Evolutionary conservation across 2,888 invertebrate species (phyloP).

Genomic region (Periphyllus acericola): DNA sequence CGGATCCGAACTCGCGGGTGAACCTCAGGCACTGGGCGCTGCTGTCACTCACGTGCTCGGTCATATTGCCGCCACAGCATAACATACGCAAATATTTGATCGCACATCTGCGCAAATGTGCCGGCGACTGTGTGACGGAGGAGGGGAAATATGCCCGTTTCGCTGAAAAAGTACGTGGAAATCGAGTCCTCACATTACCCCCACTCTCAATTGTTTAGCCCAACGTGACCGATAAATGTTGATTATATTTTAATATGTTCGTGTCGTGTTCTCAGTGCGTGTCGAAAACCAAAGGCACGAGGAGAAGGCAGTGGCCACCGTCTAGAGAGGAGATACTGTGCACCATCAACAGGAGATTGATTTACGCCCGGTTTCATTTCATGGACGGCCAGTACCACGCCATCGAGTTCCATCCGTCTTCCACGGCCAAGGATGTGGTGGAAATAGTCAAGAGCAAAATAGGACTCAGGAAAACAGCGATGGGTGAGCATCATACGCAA

Average conservation of each 20-base stretch:
- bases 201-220: no score
- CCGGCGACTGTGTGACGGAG: conserved; percentile 87
- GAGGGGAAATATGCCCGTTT: conserved; percentile 94
- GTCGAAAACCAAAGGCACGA: conserved; percentile 77
- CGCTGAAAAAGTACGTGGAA: conserved; percentile 78
- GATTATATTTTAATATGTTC: neutral
- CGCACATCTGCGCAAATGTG: conserved; percentile 88
- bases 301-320: conserved; percentile 88
- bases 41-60: conserved; percentile 81
- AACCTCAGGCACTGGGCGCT: conserved; percentile 93
- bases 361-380: conserved; percentile 90
- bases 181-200: neutral
- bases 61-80: conserved; percentile 87
- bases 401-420: conserved; percentile 93
- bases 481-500: conserved; percentile 69
- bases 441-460: conserved; percentile 89
- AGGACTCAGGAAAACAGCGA: conserved; percentile 81
- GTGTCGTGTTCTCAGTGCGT: conserved; percentile 71
- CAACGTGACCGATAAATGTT: no score
- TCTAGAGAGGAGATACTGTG: conserved; percentile 92
- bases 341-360: conserved; percentile 88
- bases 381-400: conserved; percentile 96
- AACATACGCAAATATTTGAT: conserved; percentile 86
- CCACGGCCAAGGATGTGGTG: conserved; percentile 89
- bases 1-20: conserved; percentile 87